These are phyloP conservation scores for Turdus rufiventris DNA, from an alignment of 2,113 vertebrate species.

Conservation along the genomic window DNA sequence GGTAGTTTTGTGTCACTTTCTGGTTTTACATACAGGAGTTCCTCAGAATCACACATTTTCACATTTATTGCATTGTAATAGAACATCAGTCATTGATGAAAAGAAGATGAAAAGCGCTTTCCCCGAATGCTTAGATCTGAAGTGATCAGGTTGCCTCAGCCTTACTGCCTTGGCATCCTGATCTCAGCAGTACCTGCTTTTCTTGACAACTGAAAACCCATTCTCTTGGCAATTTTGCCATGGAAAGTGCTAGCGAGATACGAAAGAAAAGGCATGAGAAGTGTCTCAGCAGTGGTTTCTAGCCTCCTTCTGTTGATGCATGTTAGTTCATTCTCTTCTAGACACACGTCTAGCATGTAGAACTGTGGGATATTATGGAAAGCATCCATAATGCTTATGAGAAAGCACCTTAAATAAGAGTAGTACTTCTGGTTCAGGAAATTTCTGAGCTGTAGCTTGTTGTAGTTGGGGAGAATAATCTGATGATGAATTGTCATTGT, in stretches of 20 bases:
- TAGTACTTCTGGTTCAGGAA: not conserved
- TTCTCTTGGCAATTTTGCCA: not conserved
- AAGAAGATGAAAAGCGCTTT: not conserved
- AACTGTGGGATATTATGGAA: not conserved
- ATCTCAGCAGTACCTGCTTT: not conserved
- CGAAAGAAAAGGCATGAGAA: rapidly evolving
- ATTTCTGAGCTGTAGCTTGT: not conserved
- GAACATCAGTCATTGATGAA: not conserved
- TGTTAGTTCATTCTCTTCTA: not conserved
- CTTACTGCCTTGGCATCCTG: not conserved
- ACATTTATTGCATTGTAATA: not conserved
- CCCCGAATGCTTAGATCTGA: not conserved
- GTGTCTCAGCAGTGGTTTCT: not conserved
- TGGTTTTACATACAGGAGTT: not conserved
- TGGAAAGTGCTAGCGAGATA: not conserved
- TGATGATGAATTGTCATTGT: not conserved
- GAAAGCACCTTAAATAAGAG: not conserved
- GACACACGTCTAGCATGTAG: not conserved
- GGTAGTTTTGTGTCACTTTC: not conserved
- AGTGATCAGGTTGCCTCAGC: not conserved
- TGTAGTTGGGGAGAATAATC: not conserved
- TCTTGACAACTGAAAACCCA: not conserved
- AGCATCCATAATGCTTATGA: not conserved
- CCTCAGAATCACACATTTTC: not conserved
- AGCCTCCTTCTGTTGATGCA: not conserved